Base-by-base conservation (phyloP, 2,888 invertebrate species). In the Sesia apiformis region DNA sequence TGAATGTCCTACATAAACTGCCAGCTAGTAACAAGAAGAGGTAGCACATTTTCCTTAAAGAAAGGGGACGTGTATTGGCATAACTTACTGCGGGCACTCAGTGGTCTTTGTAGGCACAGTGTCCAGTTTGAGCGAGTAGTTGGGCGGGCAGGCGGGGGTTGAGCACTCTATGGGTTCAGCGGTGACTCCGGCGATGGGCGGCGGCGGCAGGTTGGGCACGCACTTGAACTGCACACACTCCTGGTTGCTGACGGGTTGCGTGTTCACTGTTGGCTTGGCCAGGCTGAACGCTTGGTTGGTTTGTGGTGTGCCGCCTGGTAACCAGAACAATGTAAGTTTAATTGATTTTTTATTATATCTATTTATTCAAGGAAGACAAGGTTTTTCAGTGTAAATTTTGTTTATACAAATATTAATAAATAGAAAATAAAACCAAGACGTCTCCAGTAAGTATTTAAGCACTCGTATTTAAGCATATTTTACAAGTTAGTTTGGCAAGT, bases 191-290 rank as follows among this genome's bases (percentile, higher is more conserved):
- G 84, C 81, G 6, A 63, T 60, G 52, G 88, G 87, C 0, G 90
- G 87, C 1, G 86, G 82, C 1, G 90, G 90, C 56, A 90, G 81
- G 5, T 67, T 66, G 0, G 91, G 88, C 5, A 91, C 73, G 66
- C 93, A 93, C 51, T 81, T 83, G 75, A 91, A 93, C 69, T 91
- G 89, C 0, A 72, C 76, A 63, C 92, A 93, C 58, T 78, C 78
- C 38, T 78, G 63, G 46, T 63, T 63, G 57, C 69, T 66, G 23
- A 57, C 54, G 7, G 58, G 40, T 0, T 60, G 57, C 4, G 62
- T 54, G 53, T 53, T 62, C 3, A 69, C 8, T 0, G 73, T 57
- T 0, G 88, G 86, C 64, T 82, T 84, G 63, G 74, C 78, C 3
- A 88, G 68, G 1, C 76, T 72, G 76, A 86, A 84, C 7, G 75